A percentile compares a stretch with the other conserved stretches of the same genome.
Conservation (phyloP, 2,113 vertebrate genomes). For the Okapia johnstoni region DNA sequence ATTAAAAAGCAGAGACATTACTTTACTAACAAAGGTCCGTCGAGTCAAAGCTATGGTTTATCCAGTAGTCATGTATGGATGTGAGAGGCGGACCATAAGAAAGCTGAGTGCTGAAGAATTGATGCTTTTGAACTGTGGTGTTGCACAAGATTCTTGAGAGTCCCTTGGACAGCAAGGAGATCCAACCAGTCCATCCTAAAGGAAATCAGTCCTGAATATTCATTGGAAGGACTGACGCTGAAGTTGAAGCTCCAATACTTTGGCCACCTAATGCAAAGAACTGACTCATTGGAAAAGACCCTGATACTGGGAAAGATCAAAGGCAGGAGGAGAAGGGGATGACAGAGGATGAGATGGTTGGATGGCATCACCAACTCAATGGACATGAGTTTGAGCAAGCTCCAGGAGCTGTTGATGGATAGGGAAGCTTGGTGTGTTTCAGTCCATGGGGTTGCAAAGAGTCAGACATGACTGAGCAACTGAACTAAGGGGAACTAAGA, state of each 20-base stretch:
- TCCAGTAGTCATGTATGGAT: not conserved
- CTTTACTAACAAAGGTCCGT: fast-evolving
- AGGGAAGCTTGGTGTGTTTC: not conserved
- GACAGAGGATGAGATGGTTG: not conserved
- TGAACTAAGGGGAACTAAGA: not conserved
- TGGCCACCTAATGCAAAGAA: not conserved
- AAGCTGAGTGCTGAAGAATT: not conserved
- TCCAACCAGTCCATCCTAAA: not conserved
- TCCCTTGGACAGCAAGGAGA: not conserved
- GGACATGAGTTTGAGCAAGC: not conserved
- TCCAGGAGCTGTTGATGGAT: not conserved
- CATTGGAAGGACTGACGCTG: not conserved
- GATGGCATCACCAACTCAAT: not conserved
- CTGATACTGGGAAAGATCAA: not conserved
- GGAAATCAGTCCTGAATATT: not conserved
- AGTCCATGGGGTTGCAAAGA: not conserved
- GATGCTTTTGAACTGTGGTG: not conserved
- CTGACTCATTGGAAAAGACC: not conserved
- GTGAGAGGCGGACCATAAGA: not conserved
- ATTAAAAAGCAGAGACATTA: not conserved
- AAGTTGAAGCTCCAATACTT: not conserved
- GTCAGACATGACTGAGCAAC: not conserved
- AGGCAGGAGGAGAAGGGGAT: not conserved
- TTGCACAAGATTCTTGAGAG: not conserved
- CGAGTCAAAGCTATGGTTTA: not conserved